Base-by-base conservation (phyloP, 2,113 vertebrate species). In the Pygoscelis antarcticus region DNA sequence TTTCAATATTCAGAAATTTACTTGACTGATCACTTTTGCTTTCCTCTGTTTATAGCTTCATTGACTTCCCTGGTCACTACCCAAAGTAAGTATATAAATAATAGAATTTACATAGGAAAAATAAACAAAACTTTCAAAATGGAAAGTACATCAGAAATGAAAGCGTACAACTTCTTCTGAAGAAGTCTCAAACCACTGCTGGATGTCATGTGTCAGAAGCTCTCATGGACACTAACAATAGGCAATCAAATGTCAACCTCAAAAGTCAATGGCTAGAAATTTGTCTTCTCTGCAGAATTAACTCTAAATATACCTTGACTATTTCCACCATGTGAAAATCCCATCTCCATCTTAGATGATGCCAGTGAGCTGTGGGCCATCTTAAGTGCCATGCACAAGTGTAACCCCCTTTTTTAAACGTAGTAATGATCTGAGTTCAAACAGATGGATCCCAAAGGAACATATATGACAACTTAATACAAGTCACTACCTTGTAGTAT, bases 1-100 rank as follows among this genome's bases (percentile, higher is more conserved):
- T 97, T 97, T 97, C 72, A 93, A 52, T 92, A 96, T 83, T 94
- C 87, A 90, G 49, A 66, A 91, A 75, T 92, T 97, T 96, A 89
- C 75, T 83, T 96, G 76, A 93, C 23, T 91, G 81, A 95, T 85
- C 30, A 62, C 46, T 95, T 85, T 42, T 90, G 26, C 66, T 96
- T 68, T 94, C 75, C 44, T 91, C 21, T 32, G 2, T 92, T 97
- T 95, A 81, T 32, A 89, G 21, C 32, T 83, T 93, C 75, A 93
- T 4, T 85, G 81, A 92, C 17, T 47, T 96, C 57, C 21, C 9
- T 7, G 7, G 17, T 38, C 65, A 26, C 80, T 54, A 75, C 65
- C 26, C 5, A 79, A 69, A 95, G 44, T 36, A 88, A 97, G 54
- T 36, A 70, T 3, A 87, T 42, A 90, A 93, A 92, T 51, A 83